Percentiles rank a stretch among this genome's conserved stretches.
phyloP scores from a whole-genome alignment of 2,888 invertebrate genomes.

The Chironomus tentans region DNA sequence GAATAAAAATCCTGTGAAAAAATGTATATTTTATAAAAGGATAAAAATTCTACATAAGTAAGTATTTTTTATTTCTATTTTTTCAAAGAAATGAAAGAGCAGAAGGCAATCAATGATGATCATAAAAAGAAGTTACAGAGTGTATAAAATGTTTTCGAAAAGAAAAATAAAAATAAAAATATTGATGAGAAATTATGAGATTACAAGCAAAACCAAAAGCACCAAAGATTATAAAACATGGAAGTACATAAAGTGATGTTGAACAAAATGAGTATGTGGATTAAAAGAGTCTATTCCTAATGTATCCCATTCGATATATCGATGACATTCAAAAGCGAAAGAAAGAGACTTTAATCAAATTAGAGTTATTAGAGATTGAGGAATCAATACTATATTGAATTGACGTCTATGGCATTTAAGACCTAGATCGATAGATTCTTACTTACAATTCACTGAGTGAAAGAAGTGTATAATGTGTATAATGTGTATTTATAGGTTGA shows the following conservation, averaged over 20 bases:
- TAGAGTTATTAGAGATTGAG: conserved; percentile 10
- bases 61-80: too few species aligned
- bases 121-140: not conserved
- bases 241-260: not conserved
- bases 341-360: conserved; percentile 21
- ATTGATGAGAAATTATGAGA: conserved; percentile 21
- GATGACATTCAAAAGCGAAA: conserved; percentile 13
- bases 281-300: not conserved
- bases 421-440: not conserved
- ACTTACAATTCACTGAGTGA: not conserved
- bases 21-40: too few species aligned
- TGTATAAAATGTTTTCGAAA: not conserved
- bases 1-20: not conserved
- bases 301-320: not conserved
- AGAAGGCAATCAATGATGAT: too few species aligned
- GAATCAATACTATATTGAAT: conserved; percentile 12
- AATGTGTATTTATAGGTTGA: conserved; percentile 7
- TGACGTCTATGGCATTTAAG: conserved; percentile 6
- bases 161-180: not conserved
- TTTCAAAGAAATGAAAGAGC: too few species aligned
- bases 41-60: too few species aligned
- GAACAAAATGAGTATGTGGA: not conserved
- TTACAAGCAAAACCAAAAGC: not conserved
- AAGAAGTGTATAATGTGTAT: not conserved
- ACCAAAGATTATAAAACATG: not conserved